phyloP scores from a whole-genome alignment of 2,113 vertebrate genomes.

The Odontophorus gujanensis region DNA sequence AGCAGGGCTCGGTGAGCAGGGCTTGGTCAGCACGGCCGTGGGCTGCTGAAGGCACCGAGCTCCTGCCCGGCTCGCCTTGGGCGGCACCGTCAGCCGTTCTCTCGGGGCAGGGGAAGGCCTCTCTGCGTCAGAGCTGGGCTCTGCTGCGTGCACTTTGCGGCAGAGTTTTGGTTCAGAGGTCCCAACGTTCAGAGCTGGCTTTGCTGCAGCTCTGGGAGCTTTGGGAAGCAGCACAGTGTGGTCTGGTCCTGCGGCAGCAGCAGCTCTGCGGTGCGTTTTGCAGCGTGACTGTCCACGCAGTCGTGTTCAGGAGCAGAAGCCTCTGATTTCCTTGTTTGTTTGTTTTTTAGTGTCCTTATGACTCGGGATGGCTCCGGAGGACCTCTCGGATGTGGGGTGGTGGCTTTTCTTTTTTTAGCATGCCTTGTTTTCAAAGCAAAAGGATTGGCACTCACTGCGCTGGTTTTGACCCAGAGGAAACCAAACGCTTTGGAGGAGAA shows the following conservation, averaged over 20 bases:
- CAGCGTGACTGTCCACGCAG: too few species aligned
- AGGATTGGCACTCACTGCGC: neutral
- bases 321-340: neutral
- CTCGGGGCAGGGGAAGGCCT: too few species aligned
- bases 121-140: rapidly evolving
- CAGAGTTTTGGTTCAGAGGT: neutral
- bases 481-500: neutral
- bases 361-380: neutral
- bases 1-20: neutral
- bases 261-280: neutral
- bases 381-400: neutral
- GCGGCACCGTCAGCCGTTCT: rapidly evolving
- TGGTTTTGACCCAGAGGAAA: rapidly evolving
- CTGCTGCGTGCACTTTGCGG: rapidly evolving
- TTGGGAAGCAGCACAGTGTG: too few species aligned
- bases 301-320: neutral
- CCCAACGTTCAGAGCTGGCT: rapidly evolving
- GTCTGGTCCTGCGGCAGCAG: too few species aligned
- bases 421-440: neutral
- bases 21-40: neutral
- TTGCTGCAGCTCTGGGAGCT: neutral
- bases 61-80: neutral
- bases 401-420: neutral
- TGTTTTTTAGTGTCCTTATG: too few species aligned
- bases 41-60: neutral